Percentiles rank a stretch among this genome's conserved stretches.
phyloP scores from a whole-genome alignment of 2,797 vertebrate species.

The Ptychobarbus kaznakovi region DNA sequence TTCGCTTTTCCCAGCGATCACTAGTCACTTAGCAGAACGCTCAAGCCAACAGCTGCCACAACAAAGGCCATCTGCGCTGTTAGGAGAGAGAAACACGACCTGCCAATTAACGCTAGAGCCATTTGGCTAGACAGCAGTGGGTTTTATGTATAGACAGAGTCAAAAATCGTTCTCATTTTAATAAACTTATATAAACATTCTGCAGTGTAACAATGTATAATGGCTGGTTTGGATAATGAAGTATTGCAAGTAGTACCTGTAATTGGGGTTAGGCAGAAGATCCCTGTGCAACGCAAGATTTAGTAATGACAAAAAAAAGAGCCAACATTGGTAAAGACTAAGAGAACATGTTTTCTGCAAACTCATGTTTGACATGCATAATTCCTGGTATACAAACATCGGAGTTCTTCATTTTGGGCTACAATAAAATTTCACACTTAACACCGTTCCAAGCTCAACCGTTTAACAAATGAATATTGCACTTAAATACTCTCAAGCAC shows the following conservation, averaged over 20 bases:
- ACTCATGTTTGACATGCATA: conserved; percentile 84
- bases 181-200: conserved; percentile 33
- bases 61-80: conserved; percentile 60
- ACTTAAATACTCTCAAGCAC: conserved; percentile 87
- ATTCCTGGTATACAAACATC: conserved; percentile 87
- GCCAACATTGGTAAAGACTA: conserved; percentile 38
- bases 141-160: conserved; percentile 31
- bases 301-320: conserved; percentile 36
- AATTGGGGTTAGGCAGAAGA: conserved; percentile 6
- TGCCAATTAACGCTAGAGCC: conserved; percentile 40
- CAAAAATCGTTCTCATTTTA: conserved; percentile 28
- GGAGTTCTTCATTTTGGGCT: conserved; percentile 83
- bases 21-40: conserved; percentile 45
- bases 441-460: conserved; percentile 86
- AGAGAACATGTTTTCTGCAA: conserved; percentile 57
- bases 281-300: conserved; percentile 19
- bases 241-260: conserved; percentile 48
- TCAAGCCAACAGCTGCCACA: conserved; percentile 61
- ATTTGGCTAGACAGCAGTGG: conserved; percentile 42
- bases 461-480: conserved; percentile 90
- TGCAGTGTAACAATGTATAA: conserved; percentile 30
- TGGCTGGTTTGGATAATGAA: conserved; percentile 27
- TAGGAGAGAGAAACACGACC: conserved; percentile 37
- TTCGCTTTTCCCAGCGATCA: conserved; percentile 45
- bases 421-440: conserved; percentile 85